phyloP scores from a whole-genome alignment of 2,888 invertebrate genomes.

The Arge pagana region DNA sequence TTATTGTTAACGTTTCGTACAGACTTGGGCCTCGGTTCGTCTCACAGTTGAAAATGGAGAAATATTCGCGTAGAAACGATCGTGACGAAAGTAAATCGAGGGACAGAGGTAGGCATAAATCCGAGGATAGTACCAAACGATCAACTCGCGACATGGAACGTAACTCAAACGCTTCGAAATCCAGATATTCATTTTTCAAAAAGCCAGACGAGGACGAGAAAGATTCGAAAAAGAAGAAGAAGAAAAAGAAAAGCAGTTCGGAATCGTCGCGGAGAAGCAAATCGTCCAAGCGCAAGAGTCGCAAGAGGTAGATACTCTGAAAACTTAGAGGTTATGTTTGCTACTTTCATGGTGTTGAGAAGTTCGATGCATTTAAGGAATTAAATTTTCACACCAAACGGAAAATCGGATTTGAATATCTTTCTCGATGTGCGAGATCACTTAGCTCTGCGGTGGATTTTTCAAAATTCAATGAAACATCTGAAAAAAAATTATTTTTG shows the following conservation, averaged over 20 bases:
- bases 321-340: slow-evolving; percentile 2
- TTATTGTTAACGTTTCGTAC: too few species aligned
- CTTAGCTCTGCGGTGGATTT: too few species aligned
- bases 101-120: slow-evolving; percentile 19
- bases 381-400: too few species aligned
- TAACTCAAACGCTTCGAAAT: slow-evolving; percentile 30
- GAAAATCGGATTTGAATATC: too few species aligned
- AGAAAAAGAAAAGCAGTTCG: slow-evolving; percentile 29
- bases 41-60: slow-evolving; percentile 36
- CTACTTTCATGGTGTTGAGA: too few species aligned
- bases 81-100: slow-evolving; percentile 27
- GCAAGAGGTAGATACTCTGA: slow-evolving; percentile 34
- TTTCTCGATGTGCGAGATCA: too few species aligned
- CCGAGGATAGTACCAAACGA: slow-evolving; percentile 24
- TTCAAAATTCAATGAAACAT: too few species aligned
- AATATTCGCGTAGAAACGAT: slow-evolving; percentile 30
- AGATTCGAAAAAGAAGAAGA: slow-evolving; percentile 38
- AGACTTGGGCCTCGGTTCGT: too few species aligned
- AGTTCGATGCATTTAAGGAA: too few species aligned
- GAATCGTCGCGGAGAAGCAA: slow-evolving; percentile 35
- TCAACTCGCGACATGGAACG: slow-evolving; percentile 19
- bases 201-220: slow-evolving; percentile 32
- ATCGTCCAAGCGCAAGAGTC: slow-evolving; percentile 40
- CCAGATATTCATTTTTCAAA: slow-evolving; percentile 28
- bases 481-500: neutral